Evolutionary conservation across 2,888 invertebrate species (phyloP).

Genomic region (Yponomeuta cagnagella): DNA sequence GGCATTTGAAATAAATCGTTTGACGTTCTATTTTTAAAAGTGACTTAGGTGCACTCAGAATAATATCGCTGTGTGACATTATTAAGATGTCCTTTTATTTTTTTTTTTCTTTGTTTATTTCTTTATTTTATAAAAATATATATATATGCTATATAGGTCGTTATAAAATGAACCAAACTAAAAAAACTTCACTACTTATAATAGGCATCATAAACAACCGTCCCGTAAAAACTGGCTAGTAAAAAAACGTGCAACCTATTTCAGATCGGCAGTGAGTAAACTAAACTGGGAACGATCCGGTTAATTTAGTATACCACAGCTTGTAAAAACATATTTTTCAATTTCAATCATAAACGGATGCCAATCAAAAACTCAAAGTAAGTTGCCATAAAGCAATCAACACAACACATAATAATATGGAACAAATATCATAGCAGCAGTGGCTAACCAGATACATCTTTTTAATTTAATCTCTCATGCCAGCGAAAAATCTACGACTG

Average conservation of each 20-base stretch:
- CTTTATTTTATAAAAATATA: no score
- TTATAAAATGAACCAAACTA: background rate
- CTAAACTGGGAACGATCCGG: background rate
- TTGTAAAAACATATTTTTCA: background rate
- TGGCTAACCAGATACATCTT: background rate
- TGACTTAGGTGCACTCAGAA: background rate
- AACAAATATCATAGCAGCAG: background rate
- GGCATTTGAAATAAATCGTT: background rate
- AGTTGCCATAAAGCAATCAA: background rate
- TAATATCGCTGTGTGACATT: background rate
- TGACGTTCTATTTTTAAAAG: background rate
- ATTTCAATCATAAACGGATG: background rate
- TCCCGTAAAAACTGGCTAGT: background rate
- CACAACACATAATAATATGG: background rate
- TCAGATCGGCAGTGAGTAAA: background rate
- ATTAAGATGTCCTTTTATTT: background rate
- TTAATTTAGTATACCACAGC: background rate
- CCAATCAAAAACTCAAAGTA: background rate
- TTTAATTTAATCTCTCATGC: background rate
- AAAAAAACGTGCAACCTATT: background rate
- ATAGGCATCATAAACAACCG: background rate
- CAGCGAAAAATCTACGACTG: background rate
- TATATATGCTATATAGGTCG: background rate
- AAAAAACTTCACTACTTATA: background rate
- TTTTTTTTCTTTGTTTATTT: no score